A percentile compares a stretch with the other conserved stretches of the same genome.
phyloP scores from a whole-genome alignment of 2,113 vertebrate species.

The Anarhynchus alexandrinus region DNA sequence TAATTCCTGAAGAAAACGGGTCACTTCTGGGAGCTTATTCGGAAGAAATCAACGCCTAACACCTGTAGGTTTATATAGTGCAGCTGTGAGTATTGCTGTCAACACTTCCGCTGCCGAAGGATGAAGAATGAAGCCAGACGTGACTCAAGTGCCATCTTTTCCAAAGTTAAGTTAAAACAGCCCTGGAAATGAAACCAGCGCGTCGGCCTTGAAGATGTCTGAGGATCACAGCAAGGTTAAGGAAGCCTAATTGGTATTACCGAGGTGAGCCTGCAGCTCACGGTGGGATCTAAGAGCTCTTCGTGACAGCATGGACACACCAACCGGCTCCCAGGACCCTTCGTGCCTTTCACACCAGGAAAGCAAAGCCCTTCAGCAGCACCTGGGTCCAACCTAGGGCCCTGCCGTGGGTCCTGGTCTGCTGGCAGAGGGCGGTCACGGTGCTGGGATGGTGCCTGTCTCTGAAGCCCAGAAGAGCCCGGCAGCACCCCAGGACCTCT shows the following conservation, averaged over 20 bases:
- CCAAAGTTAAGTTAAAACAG: background rate
- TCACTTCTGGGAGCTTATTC: background rate
- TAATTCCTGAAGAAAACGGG: conserved; percentile 19
- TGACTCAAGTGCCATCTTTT: background rate
- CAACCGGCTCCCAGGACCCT: background rate
- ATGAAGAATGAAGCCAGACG: background rate
- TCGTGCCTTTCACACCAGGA: fast-evolving
- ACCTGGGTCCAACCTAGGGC: fast-evolving
- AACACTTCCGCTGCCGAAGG: background rate
- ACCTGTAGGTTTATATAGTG: background rate
- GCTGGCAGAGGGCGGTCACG: background rate
- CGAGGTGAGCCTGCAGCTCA: background rate
- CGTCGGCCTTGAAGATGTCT: background rate
- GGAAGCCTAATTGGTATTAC: background rate
- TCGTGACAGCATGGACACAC: fast-evolving
- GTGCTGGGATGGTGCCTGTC: background rate
- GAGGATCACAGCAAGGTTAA: background rate
- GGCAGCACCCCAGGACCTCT: background rate
- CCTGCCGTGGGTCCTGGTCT: background rate
- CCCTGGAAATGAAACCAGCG: background rate
- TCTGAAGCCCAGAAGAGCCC: background rate
- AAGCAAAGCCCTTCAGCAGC: background rate
- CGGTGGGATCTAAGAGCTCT: background rate
- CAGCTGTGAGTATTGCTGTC: conserved; percentile 3
- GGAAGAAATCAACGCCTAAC: conserved; percentile 8